phyloP scores from a whole-genome alignment of 2,797 vertebrate genomes.

The Manis pentadactyla region DNA sequence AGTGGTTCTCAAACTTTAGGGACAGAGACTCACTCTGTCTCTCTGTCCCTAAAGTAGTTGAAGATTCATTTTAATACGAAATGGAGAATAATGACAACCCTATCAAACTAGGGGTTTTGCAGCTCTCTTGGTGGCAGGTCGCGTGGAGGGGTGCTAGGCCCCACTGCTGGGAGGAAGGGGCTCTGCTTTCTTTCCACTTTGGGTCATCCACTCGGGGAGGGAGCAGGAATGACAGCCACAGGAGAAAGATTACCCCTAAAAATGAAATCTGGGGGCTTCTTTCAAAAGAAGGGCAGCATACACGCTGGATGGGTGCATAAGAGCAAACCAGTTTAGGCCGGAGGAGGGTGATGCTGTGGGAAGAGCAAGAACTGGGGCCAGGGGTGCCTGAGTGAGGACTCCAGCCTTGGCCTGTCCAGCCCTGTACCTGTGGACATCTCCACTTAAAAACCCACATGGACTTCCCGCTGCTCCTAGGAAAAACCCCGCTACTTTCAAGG shows the following conservation, averaged over 20 bases:
- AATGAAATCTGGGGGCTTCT: neutral
- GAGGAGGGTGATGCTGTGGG: neutral
- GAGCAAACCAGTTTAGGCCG: neutral
- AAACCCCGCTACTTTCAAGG: neutral
- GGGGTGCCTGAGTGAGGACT: neutral
- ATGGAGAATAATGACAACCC: neutral
- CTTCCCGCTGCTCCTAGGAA: neutral
- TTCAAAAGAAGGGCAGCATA: neutral
- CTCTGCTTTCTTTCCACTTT: neutral
- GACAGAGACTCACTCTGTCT: neutral
- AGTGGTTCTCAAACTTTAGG: neutral
- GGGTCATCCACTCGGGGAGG: neutral
- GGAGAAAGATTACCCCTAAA: neutral
- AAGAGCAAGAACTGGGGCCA: too few relatives aligned
- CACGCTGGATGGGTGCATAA: neutral
- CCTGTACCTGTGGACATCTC: neutral
- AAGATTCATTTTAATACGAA: neutral
- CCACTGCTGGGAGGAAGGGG: rapidly evolving
- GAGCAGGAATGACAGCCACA: neutral
- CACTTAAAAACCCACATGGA: neutral
- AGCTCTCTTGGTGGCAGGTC: neutral
- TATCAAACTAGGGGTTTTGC: neutral
- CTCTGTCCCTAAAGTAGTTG: neutral
- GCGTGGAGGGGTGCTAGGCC: too few relatives aligned
- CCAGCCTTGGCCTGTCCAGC: neutral